Conservation (phyloP, 2,888 invertebrate species). For the Ethmia dodecea region DNA sequence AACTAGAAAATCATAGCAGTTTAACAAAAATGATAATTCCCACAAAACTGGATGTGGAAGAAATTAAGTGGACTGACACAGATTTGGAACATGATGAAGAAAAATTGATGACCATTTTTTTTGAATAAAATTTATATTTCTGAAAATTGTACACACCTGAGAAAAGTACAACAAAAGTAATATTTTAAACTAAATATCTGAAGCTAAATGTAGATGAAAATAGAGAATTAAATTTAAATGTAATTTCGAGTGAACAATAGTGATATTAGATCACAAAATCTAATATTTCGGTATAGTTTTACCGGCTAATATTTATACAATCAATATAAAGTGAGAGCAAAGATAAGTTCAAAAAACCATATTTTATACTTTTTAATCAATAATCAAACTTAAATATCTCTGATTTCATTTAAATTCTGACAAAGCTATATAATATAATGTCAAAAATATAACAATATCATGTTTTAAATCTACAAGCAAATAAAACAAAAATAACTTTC, state of each 20-base stretch:
- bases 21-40: conserved; percentile 31
- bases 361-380: background rate
- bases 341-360: conserved; percentile 24
- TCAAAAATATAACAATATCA: background rate
- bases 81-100: conserved; percentile 38
- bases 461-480: conserved; percentile 23
- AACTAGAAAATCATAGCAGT: conserved; percentile 45
- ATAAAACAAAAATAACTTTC: conserved; percentile 63
- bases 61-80: conserved; percentile 41
- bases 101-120: conserved; percentile 47
- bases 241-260: conserved; percentile 40
- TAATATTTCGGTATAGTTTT: conserved; percentile 34
- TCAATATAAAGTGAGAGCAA: conserved; percentile 25
- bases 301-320: conserved; percentile 23
- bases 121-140: conserved; percentile 76
- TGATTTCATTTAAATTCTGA: conserved; percentile 24
- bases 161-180: conserved; percentile 69
- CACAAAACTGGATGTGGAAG: conserved; percentile 29
- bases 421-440: conserved; percentile 4
- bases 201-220: conserved; percentile 62
- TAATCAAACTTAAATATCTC: background rate
- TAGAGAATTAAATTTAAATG: conserved; percentile 52
- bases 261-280: conserved; percentile 39
- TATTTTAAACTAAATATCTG: conserved; percentile 50
- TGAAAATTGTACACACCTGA: conserved; percentile 74